Percentiles rank a stretch among this genome's conserved stretches.
Conservation (phyloP, 37 sponge, comb jelly and placozoan species). For the Dysidea cf. avara region DNA sequence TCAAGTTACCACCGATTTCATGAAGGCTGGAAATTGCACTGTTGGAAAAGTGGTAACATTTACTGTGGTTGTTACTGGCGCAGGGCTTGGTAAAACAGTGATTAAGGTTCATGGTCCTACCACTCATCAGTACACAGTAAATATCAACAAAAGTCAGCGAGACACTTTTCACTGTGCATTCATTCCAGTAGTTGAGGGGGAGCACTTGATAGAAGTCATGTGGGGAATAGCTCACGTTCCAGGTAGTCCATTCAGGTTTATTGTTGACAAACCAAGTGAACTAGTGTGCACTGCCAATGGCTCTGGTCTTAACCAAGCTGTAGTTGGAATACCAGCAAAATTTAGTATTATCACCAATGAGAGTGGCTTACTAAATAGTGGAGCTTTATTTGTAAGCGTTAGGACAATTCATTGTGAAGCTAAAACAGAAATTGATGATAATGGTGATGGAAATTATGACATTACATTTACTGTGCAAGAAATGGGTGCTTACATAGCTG, state of each 20-base stretch:
- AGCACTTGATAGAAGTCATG: conserved; percentile 46
- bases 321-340: conserved; percentile 25
- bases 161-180: conserved; percentile 39
- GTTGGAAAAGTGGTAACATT: conserved; percentile 54
- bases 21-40: too few species aligned
- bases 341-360: conserved; percentile 23
- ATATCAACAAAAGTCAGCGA: conserved; percentile 39
- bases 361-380: conserved; percentile 26
- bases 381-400: conserved; percentile 41
- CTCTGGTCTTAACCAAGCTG: not conserved
- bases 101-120: conserved; percentile 55
- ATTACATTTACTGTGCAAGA: conserved; percentile 58
- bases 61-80: conserved; percentile 30
- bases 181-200: conserved; percentile 67
- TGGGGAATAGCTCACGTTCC: conserved; percentile 53
- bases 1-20: too few species aligned
- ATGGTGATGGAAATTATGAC: not conserved
- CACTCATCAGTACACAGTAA: conserved; percentile 37
- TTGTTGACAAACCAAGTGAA: conserved; percentile 49
- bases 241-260: conserved; percentile 66
- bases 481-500: conserved; percentile 60
- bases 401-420: conserved; percentile 6
- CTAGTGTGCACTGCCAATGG: conserved; percentile 11
- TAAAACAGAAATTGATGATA: conserved; percentile 26
- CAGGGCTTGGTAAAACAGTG: conserved; percentile 42